Evolutionary conservation across 2,797 vertebrate genomes (phyloP), one percentile per base, ranked within the genome.

Genomic region (Parotocinclus haroldoi): DNA sequence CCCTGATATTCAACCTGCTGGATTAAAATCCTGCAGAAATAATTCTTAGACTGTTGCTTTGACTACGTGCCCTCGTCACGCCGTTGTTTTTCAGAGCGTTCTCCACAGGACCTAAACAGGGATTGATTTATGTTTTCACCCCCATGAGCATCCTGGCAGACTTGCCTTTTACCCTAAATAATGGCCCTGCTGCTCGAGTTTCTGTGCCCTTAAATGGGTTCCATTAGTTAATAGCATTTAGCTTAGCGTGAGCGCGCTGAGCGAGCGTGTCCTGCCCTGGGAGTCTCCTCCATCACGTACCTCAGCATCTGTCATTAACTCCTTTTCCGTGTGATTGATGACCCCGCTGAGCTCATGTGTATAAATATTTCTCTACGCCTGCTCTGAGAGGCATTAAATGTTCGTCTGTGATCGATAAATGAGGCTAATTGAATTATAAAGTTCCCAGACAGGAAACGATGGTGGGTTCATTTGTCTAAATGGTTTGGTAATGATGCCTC

Each of bases 361-460:
- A 66, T 71, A 74, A 76, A 68, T 73, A 76, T 71, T 71, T 71
- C 69, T 76, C 60, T 36, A 6, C 37, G 62, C 42, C 36, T 49
- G 67, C 66, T 74, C 71, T 72, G 66, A 76, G 55, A 66, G 45
- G 68, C 73, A 77, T 71, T 72, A 71, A 79, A 77, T 50, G 71
- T 67, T 58, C 60, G 55, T 63, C 66, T 49, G 48, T 66, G 60
- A 79, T 75, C 67, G 63, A 75, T 79, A 76, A 79, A 68, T 69
- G 62, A 72, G 39, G 38, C 58, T 78, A 74, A 74, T 69, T 76
- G 49, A 80, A 68, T 78, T 72, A 61, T 76, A 74, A 80, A 60
- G 53, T 67, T 66, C 66, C 51, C 48, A 66, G 59, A 66, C 60
- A 60, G 62, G 70, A 73, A 70, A 72, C 36, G 50, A 58, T 53